A percentile compares a stretch with the other conserved stretches of the same genome.
Evolutionary conservation across 2,113 vertebrate species (phyloP).

Genomic region (Tragelaphus imberbis): DNA sequence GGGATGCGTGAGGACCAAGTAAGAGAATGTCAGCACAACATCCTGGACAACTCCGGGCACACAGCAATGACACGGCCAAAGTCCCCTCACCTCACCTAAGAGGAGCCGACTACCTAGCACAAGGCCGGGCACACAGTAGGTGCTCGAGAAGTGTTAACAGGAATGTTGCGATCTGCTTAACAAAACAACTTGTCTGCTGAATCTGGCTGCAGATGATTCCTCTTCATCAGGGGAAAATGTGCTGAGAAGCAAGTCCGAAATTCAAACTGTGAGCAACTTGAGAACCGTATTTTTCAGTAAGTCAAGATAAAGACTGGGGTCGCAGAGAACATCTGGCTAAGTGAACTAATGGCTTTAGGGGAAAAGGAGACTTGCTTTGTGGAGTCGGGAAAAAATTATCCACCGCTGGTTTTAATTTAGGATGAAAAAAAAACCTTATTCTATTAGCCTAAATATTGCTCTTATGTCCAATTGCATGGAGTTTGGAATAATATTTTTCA

Average conservation of each 20-base stretch:
- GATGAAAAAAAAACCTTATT: conserved; percentile 63
- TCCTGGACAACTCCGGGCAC: fast-evolving
- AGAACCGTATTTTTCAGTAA: conserved; percentile 52
- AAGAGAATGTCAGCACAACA: not conserved
- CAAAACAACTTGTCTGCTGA: not conserved
- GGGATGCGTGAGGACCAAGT: not conserved
- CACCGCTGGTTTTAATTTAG: conserved; percentile 72
- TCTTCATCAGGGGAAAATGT: not conserved
- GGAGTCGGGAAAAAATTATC: conserved; percentile 37
- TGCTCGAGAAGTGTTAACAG: fast-evolving
- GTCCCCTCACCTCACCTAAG: not conserved
- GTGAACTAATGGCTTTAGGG: conserved; percentile 48
- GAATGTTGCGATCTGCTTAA: not conserved
- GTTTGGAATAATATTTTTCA: conserved; percentile 74
- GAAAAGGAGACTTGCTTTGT: conserved; percentile 36
- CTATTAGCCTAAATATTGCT: conserved; percentile 70
- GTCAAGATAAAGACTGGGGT: conserved; percentile 32
- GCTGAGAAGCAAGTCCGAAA: not conserved
- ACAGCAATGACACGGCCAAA: fast-evolving
- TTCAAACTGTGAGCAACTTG: conserved; percentile 21
- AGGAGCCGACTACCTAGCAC: fast-evolving
- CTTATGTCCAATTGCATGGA: conserved; percentile 54
- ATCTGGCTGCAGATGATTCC: not conserved
- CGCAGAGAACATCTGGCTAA: conserved; percentile 57
- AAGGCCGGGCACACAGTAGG: not conserved